These are phyloP conservation scores for Pachyrhynchus sulphureomaculatus DNA, from an alignment of 1,140 invertebrate species.

Conservation along the genomic window DNA sequence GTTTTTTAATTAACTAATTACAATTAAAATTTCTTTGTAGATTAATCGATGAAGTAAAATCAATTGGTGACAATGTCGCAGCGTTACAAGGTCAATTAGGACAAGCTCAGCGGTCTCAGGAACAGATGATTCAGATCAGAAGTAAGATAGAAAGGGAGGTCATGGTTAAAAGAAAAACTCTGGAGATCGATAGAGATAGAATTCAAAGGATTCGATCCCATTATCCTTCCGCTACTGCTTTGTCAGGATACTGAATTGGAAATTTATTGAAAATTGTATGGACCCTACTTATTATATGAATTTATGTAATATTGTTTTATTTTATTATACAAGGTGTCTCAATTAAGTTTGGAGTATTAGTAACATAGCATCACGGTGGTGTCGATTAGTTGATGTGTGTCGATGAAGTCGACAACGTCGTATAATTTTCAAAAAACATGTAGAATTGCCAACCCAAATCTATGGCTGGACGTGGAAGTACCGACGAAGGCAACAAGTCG, in stretches of 20 bases:
- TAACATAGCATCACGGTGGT: no score
- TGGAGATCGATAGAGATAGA: slow-evolving; percentile 69
- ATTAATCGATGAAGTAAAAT: slow-evolving; percentile 73
- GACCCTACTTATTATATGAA: no score
- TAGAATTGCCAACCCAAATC: no score
- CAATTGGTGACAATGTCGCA: slow-evolving; percentile 64
- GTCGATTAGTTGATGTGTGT: no score
- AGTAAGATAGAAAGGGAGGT: slow-evolving; percentile 69
- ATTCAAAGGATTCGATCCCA: slow-evolving; percentile 63
- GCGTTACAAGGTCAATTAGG: slow-evolving; percentile 61
- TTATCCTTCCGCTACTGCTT: slow-evolving; percentile 65
- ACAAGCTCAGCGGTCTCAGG: slow-evolving; percentile 60
- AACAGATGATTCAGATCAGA: slow-evolving; percentile 61
- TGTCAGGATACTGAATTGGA: slow-evolving; percentile 57
- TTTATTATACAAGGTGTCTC: no score
- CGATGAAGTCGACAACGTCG: no score
- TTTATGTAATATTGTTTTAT: no score
- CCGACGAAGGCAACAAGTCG: no score
- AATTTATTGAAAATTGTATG: not conserved
- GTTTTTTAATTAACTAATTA: not conserved
- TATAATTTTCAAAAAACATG: no score
- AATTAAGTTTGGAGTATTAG: no score
- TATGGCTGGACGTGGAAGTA: no score
- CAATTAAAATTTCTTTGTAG: not conserved
- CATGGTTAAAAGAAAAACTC: slow-evolving; percentile 68